phyloP scores from a whole-genome alignment of 2,888 invertebrate species.

The Ecdyonurus torrentis region DNA sequence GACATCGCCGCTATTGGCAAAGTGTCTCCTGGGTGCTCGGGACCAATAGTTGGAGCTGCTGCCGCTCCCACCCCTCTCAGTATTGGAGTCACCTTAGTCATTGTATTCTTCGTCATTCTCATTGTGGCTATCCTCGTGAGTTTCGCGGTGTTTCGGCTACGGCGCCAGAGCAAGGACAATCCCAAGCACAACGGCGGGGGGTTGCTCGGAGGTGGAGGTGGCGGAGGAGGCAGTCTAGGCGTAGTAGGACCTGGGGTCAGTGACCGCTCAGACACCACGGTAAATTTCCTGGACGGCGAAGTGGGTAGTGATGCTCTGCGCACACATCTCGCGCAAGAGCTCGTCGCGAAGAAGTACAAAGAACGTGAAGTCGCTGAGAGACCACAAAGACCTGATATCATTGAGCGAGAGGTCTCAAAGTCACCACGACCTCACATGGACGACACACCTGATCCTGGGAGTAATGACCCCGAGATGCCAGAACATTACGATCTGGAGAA shows the following conservation, averaged over 20 bases:
- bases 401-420: slow-evolving; percentile 75
- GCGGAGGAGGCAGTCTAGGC: slow-evolving; percentile 39
- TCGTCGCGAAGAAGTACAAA: slow-evolving; percentile 76
- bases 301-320: slow-evolving; percentile 51
- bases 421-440: slow-evolving; percentile 53
- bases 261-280: slow-evolving; percentile 21
- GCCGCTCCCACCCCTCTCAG: slow-evolving; percentile 74
- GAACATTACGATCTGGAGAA: slow-evolving; percentile 95
- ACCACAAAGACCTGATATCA: slow-evolving; percentile 83
- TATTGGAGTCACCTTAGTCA: slow-evolving; percentile 83
- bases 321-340: slow-evolving; percentile 67
- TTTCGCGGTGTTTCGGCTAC: slow-evolving; percentile 78
- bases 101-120: slow-evolving; percentile 82
- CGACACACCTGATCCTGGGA: slow-evolving; percentile 24
- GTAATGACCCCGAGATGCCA: slow-evolving; percentile 56
- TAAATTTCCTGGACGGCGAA: slow-evolving; percentile 48
- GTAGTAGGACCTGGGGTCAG: slow-evolving; percentile 32
- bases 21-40: slow-evolving; percentile 52
- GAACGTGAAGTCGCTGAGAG: slow-evolving; percentile 59
- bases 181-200: slow-evolving; percentile 36
- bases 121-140: slow-evolving; percentile 78
- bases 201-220: slow-evolving; percentile 48
- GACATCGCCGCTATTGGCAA: slow-evolving; percentile 54
- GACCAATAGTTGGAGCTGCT: slow-evolving; percentile 53
- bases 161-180: slow-evolving; percentile 69